These are phyloP conservation scores for Brienomyrus longianalis DNA, from an alignment of 2,113 vertebrate species.

Conservation along the genomic window DNA sequence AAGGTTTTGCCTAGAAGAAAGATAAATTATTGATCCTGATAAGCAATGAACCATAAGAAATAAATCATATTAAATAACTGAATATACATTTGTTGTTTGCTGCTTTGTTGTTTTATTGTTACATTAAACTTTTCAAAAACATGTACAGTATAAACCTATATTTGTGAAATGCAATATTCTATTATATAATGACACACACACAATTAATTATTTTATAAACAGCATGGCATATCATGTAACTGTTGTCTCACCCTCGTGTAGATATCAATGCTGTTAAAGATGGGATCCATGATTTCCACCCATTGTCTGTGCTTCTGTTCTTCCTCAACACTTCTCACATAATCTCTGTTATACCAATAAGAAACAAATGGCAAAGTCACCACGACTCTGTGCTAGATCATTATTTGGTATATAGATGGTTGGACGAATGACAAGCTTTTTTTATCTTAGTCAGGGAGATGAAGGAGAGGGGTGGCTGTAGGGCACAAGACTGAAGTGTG, in stretches of 20 bases:
- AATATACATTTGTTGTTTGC: neutral
- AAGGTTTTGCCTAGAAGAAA: constrained; percentile 34
- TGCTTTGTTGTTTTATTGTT: neutral
- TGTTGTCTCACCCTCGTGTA: constrained; percentile 43
- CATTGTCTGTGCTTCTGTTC: constrained; percentile 42
- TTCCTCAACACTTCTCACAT: constrained; percentile 41
- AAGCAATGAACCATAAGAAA: neutral
- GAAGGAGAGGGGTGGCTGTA: neutral
- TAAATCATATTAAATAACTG: neutral
- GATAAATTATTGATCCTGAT: neutral
- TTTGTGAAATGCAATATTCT: neutral
- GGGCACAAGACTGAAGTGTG: neutral
- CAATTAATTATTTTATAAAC: neutral
- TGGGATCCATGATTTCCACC: constrained; percentile 51
- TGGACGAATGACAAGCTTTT: neutral
- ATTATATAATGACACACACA: neutral
- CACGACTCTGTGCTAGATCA: neutral
- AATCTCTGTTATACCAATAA: constrained; percentile 38
- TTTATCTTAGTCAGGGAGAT: neutral
- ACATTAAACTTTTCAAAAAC: neutral
- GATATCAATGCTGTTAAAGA: constrained; percentile 40
- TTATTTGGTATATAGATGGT: neutral
- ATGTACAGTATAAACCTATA: neutral
- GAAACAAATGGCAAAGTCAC: neutral
- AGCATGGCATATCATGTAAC: neutral